Evolutionary conservation across 2,888 invertebrate genomes (phyloP), one percentile per base, ranked within the genome.

Genomic region (Chrysodeixis includens): DNA sequence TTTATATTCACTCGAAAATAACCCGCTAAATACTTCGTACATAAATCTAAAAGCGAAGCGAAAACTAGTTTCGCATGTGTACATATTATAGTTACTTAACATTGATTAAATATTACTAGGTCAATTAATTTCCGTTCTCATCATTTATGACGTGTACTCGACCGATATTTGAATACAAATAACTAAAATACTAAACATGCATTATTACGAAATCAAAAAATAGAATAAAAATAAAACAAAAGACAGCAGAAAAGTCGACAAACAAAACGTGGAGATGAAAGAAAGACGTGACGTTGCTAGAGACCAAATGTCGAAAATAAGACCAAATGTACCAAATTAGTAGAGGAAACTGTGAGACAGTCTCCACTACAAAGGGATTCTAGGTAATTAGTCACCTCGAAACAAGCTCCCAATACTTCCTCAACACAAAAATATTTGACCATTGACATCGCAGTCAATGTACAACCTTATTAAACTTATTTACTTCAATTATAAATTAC

Each of bases 101-200:
- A 79, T 78, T 84, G 74, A 84, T 87, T 84, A 83, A 87, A 88
- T 88, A 89, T 86, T 89, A 88, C 86, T 88, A 81, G 90, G 90
- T 89, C 87, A 87, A 81, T 83, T 82, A 81, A 85, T 86, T 87
- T 90, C 89, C 90, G 86, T 87, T 86, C 86, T 79, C 88, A 88
- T 86, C 83, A 71, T 60, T 6, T 49, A 74, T 79, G 76, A 78
- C 74, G 71, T 76, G 61, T 65, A 52, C 69, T 66, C 64, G 56
- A 51, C 62, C 44, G 49, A 8, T 69, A 51, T 67, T 63, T 63
- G 35, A 64, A 18, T 60, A 61, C 26, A 64, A 62, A 71, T 55
- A 65, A 61, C 9, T 55, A 57, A 32, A 55, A 44, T 8, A n/a
- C 18, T 62, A 62, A 54, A 62, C 32, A 32, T 26, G 9, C 30